Conservation (phyloP, 1,140 invertebrate genomes). For the Agrypnia vestita region DNA sequence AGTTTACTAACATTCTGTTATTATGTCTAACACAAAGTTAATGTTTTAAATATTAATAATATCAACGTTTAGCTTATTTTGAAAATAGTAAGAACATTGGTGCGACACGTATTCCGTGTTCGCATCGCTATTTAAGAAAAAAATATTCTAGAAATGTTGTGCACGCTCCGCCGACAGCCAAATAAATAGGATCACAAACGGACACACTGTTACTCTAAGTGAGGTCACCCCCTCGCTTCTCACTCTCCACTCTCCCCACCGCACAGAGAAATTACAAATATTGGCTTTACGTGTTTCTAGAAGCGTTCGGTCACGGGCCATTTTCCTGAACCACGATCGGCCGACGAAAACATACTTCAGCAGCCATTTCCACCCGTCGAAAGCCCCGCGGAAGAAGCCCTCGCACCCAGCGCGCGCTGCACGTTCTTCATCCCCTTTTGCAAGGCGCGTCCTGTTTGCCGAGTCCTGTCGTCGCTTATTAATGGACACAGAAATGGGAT, state of each 20-base stretch:
- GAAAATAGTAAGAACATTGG: too few species aligned
- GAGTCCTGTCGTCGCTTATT: not conserved
- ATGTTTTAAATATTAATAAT: too few species aligned
- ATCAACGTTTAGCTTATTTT: too few species aligned
- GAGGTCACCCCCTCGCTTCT: not conserved
- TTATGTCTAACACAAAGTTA: too few species aligned
- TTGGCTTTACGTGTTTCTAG: conserved; percentile 60
- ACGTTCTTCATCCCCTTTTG: not conserved
- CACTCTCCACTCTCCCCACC: not conserved
- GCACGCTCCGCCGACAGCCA: not conserved
- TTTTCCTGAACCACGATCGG: conserved; percentile 43
- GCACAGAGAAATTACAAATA: conserved; percentile 57
- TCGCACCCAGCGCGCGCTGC: not conserved
- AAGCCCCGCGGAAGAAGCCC: not conserved
- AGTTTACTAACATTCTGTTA: too few species aligned
- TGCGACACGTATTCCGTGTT: too few species aligned
- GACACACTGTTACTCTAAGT: conserved; percentile 14
- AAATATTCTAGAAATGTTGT: not conserved
- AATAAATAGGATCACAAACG: conserved; percentile 23
- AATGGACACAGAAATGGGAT: conserved; percentile 20
- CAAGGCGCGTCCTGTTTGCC: not conserved
- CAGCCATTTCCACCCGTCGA: not conserved
- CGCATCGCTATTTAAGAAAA: not conserved
- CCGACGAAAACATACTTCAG: not conserved
- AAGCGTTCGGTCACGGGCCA: conserved; percentile 59